phyloP scores from a whole-genome alignment of 2,113 vertebrate species.

The Potamarius usumacintae region DNA sequence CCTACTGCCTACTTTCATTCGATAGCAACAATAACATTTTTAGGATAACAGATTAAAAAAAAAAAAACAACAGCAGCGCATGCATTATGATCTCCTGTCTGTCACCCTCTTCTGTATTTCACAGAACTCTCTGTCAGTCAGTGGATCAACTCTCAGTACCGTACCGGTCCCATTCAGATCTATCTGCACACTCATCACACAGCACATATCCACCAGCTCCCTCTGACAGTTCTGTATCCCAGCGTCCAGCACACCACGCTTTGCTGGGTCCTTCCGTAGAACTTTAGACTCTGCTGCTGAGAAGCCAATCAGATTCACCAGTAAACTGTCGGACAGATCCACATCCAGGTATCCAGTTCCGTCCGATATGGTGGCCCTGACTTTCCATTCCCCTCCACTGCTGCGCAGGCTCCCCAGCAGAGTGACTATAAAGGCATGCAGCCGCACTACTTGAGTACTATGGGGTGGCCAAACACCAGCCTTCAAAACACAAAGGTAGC shows the following conservation, averaged over 20 bases:
- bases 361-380: conserved; percentile 88
- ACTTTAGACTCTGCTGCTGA: conserved; percentile 81
- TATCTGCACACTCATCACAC: conserved; percentile 83
- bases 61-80: not conserved
- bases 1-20: not conserved
- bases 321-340: conserved; percentile 82
- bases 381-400: conserved; percentile 76
- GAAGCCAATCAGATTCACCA: conserved; percentile 86
- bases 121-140: conserved; percentile 69
- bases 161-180: conserved; percentile 71
- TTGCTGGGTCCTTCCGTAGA: conserved; percentile 78
- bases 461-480: conserved; percentile 58
- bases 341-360: conserved; percentile 89
- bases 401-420: conserved; percentile 85
- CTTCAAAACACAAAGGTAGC: conserved; percentile 78
- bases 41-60: not conserved
- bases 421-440: conserved; percentile 96
- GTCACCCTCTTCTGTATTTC: conserved; percentile 50
- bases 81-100: conserved; percentile 37
- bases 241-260: conserved; percentile 70
- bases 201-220: conserved; percentile 90
- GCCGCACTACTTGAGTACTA: conserved; percentile 66
- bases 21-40: not conserved
- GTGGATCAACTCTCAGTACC: conserved; percentile 75
- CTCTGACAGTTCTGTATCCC: conserved; percentile 86